Evolutionary conservation across 2,888 invertebrate genomes (phyloP).

Genomic region (Elmis aenea): DNA sequence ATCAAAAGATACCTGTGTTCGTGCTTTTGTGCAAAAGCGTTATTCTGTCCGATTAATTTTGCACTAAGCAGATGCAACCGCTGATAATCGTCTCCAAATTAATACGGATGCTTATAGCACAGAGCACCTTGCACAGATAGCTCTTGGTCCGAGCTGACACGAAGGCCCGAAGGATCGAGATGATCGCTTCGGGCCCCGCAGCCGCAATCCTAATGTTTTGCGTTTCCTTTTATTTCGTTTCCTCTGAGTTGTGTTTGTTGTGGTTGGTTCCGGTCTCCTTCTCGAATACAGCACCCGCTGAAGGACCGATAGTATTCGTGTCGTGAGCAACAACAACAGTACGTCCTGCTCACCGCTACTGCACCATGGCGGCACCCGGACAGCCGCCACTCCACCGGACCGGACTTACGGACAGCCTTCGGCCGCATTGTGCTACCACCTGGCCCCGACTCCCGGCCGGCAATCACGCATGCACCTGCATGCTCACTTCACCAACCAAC

Average conservation of each 20-base stretch:
- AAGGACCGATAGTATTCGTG: constrained; percentile 57
- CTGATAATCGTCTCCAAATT: constrained; percentile 3
- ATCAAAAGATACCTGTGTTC: constrained; percentile 45
- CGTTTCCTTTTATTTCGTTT: constrained; percentile 29
- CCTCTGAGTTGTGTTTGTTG: constrained; percentile 28
- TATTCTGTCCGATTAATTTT: constrained; percentile 1
- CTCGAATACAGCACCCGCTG: constrained; percentile 80
- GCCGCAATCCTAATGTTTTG: constrained; percentile 38
- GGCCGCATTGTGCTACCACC: constrained; percentile 31
- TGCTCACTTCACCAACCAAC: constrained; percentile 17
- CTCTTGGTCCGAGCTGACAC: constrained; percentile 41
- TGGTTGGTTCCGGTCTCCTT: constrained; percentile 65
- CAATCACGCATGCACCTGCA: constrained; percentile 45
- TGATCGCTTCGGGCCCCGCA: constrained; percentile 34
- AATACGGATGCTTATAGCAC: constrained; percentile 22
- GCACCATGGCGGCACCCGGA: constrained; percentile 47
- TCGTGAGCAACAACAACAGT: constrained; percentile 48
- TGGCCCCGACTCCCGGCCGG: constrained; percentile 46
- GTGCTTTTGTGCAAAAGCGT: constrained; percentile 36
- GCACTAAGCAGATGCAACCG: constrained; percentile 15
- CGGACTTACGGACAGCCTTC: constrained; percentile 35
- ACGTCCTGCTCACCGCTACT: constrained; percentile 57
- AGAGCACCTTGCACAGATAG: constrained; percentile 40
- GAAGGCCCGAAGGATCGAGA: constrained; percentile 30
- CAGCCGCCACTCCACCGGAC: constrained; percentile 49